These are phyloP conservation scores for Bubalus kerabau DNA, from an alignment of 2,113 vertebrate genomes.

Conservation along the genomic window DNA sequence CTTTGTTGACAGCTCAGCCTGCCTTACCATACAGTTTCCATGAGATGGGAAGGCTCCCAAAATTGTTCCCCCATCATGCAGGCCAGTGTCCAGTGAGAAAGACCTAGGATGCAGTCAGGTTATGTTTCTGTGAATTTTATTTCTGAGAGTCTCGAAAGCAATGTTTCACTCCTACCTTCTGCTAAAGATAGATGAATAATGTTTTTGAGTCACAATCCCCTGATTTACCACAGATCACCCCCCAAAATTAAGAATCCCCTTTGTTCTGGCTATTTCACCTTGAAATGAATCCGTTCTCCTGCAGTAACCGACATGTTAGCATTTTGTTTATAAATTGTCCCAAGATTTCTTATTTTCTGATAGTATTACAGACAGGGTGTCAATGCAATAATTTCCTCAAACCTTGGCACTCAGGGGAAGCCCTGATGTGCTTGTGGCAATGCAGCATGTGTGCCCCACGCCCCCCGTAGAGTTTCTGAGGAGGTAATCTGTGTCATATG, in stretches of 20 bases:
- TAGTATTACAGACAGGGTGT: neutral
- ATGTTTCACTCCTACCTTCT: neutral
- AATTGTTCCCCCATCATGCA: neutral
- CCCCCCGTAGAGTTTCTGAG: too few species aligned
- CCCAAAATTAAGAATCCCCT: neutral
- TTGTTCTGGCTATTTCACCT: neutral
- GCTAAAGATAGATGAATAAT: neutral
- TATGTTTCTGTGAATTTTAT: neutral
- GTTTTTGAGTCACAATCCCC: neutral
- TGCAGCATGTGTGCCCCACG: neutral
- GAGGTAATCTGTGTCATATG: too few species aligned
- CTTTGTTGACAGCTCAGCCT: neutral
- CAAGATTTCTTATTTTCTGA: neutral
- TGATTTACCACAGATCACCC: neutral
- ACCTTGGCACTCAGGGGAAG: neutral
- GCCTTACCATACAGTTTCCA: fast-evolving
- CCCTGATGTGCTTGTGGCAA: neutral
- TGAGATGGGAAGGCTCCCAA: neutral
- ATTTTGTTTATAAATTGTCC: neutral
- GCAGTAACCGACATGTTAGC: neutral
- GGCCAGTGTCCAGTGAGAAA: neutral
- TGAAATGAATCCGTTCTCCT: neutral
- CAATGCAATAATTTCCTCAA: neutral
- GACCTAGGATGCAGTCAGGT: neutral
- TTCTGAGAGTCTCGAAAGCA: neutral